These are phyloP conservation scores for Podilymbus podiceps DNA, from an alignment of 2,113 vertebrate genomes.

Conservation along the genomic window DNA sequence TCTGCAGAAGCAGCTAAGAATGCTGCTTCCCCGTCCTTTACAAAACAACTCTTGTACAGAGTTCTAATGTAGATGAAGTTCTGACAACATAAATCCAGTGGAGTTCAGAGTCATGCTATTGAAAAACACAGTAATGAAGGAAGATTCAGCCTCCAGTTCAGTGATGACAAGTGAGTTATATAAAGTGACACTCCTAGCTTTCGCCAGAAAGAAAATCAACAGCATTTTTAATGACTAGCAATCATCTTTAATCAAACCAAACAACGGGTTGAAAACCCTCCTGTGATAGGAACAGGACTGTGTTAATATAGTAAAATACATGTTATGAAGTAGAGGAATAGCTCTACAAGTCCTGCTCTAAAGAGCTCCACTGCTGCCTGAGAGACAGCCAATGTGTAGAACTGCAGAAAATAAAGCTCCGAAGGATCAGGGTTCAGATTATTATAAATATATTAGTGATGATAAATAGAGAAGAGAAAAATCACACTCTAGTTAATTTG, in stretches of 20 bases:
- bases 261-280: neutral
- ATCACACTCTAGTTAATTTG: neutral
- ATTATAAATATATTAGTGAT: neutral
- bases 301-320: neutral
- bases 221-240: neutral
- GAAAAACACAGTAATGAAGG: neutral
- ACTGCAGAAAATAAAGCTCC: neutral
- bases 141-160: neutral
- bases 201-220: neutral
- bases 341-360: neutral
- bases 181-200: neutral
- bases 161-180: neutral
- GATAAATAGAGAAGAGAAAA: neutral
- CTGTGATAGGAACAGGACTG: neutral
- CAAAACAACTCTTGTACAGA: neutral
- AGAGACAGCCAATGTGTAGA: neutral
- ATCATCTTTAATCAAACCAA: neutral
- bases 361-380: neutral
- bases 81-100: neutral
- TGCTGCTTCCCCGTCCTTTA: neutral
- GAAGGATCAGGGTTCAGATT: neutral
- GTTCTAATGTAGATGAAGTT: neutral
- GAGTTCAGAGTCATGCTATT: neutral
- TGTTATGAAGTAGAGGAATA: neutral
- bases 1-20: neutral